A percentile compares a stretch with the other conserved stretches of the same genome.
Conservation (phyloP, 2,113 vertebrate species). For the Passer domesticus region DNA sequence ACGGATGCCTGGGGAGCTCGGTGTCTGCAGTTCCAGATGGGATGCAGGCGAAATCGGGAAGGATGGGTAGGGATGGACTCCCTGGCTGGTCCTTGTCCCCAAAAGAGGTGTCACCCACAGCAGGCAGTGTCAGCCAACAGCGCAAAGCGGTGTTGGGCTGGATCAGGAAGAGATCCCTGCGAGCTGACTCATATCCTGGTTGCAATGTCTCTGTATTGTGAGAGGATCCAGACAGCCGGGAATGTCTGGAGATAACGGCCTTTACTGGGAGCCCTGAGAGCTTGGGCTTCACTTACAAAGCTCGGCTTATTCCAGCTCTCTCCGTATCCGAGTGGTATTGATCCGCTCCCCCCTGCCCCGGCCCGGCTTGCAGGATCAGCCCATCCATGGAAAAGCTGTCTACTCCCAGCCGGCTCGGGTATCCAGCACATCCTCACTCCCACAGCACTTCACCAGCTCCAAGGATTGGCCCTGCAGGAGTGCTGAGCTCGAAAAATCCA, state of each 20-base stretch:
- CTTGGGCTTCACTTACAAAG: slow-evolving; percentile 46
- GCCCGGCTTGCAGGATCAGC: neutral
- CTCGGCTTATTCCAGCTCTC: slow-evolving; percentile 12
- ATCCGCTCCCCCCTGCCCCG: neutral
- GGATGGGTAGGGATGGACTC: neutral
- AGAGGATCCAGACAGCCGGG: slow-evolving; percentile 40
- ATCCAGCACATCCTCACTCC: neutral
- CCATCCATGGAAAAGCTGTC: slow-evolving; percentile 17
- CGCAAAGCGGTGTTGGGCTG: neutral
- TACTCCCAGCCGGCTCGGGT: slow-evolving; percentile 26
- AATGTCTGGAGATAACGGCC: slow-evolving; percentile 58
- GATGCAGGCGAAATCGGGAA: neutral
- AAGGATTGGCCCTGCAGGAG: neutral
- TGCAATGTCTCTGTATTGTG: slow-evolving; percentile 51
- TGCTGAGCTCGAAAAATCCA: slow-evolving; percentile 19
- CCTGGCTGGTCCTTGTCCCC: neutral
- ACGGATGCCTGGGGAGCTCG: fast-evolving
- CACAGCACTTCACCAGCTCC: neutral
- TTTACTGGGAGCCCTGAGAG: neutral
- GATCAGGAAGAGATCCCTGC: slow-evolving; percentile 29
- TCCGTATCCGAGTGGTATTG: neutral
- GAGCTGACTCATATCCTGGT: slow-evolving; percentile 66
- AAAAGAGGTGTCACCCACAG: neutral
- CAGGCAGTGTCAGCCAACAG: neutral
- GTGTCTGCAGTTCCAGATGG: neutral